Conservation (phyloP, 2,888 invertebrate species). For the Zygogramma bicolorata region DNA sequence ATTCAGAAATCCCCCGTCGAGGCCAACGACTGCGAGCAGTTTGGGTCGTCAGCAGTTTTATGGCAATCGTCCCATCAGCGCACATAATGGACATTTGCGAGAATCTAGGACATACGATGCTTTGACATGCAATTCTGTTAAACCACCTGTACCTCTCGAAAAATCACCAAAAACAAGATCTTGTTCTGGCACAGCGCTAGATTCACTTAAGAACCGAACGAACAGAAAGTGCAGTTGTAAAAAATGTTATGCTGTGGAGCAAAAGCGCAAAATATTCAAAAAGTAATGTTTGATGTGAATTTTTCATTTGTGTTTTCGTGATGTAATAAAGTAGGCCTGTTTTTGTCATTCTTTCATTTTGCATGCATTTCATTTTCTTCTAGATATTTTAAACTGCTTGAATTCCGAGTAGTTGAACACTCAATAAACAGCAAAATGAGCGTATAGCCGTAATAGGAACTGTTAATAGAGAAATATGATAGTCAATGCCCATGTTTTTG, state of each 20-base stretch:
- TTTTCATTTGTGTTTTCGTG: neutral
- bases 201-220: slow-evolving; percentile 13
- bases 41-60: neutral
- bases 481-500: too few relatives aligned
- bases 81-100: neutral
- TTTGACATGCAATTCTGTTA: neutral
- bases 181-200: slow-evolving; percentile 1
- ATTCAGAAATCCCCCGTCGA: neutral
- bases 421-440: too few relatives aligned
- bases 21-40: neutral
- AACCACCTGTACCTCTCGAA: neutral
- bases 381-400: too few relatives aligned
- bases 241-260: slow-evolving; percentile 25
- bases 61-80: neutral
- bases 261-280: slow-evolving; percentile 15
- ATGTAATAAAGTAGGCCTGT: slow-evolving; percentile 18
- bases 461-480: too few relatives aligned
- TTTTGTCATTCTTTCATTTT: too few relatives aligned
- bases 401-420: too few relatives aligned
- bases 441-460: too few relatives aligned
- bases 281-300: slow-evolving; percentile 14
- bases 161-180: slow-evolving; percentile 21
- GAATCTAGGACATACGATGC: neutral
- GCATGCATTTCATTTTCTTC: too few relatives aligned
- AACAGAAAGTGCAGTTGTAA: slow-evolving; percentile 29